Evolutionary conservation across 1,140 invertebrate genomes (phyloP).

Genomic region (Vanessa atalanta): DNA sequence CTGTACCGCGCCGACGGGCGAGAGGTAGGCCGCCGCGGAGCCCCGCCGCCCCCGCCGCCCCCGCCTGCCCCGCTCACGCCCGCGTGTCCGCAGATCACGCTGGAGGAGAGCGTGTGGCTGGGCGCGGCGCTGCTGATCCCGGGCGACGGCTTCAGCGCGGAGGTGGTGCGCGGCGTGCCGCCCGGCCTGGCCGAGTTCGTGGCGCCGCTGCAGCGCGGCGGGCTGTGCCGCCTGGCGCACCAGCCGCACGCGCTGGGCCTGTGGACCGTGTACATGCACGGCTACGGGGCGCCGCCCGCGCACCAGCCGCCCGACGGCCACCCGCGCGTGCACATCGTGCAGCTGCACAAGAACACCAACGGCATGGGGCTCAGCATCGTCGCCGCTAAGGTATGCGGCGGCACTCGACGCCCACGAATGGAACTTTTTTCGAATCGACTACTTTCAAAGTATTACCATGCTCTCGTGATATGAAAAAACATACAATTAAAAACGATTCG

Average conservation of each 20-base stretch:
- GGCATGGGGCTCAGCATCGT: conserved; percentile 97
- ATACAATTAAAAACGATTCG: no score
- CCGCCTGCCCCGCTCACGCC: no score
- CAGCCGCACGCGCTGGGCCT: conserved; percentile 94
- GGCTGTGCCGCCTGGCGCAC: conserved; percentile 92
- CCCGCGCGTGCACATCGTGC: conserved; percentile 90
- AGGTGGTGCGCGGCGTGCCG: conserved; percentile 95
- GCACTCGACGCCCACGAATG: no score
- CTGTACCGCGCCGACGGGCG: conserved; percentile 93
- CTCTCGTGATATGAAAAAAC: no score
- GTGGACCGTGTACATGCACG: conserved; percentile 93
- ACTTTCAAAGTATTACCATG: no score
- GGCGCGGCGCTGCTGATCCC: conserved; percentile 95
- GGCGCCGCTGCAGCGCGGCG: conserved; percentile 91
- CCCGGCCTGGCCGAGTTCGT: conserved; percentile 96
- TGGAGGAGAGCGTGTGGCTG: conserved; percentile 93
- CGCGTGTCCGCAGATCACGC: conserved; percentile 53
- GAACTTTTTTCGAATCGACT: no score
- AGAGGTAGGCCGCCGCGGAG: conserved; percentile 82
- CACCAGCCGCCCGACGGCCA: conserved; percentile 62
- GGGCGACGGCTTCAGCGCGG: conserved; percentile 98
- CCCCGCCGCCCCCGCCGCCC: background rate
- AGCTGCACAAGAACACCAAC: conserved; percentile 94
- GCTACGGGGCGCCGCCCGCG: conserved; percentile 75
- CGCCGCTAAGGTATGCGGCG: conserved; percentile 89